Evolutionary conservation across 2,888 invertebrate species (phyloP).

Genomic region (Notodonta ziczac): DNA sequence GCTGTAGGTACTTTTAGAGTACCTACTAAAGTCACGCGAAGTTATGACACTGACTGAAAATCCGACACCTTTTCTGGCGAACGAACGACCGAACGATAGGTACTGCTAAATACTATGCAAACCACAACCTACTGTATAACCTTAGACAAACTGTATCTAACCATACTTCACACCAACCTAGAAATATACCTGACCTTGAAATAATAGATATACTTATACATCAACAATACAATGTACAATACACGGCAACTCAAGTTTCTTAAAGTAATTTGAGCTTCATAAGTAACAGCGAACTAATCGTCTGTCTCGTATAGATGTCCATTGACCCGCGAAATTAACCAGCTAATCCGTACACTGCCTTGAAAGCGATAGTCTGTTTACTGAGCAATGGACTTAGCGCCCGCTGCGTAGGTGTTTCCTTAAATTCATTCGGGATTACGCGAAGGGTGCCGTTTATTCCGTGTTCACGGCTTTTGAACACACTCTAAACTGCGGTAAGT

Average conservation of each 20-base stretch:
- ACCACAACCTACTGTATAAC: no score
- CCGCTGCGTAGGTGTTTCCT: slow-evolving; percentile 21
- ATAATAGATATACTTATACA: no score
- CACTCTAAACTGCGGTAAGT: slow-evolving; percentile 29
- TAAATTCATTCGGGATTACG: slow-evolving; percentile 46
- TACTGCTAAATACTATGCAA: no score
- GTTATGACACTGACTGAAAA: no score
- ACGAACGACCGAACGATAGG: no score
- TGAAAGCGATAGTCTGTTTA: slow-evolving; percentile 65
- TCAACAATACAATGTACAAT: not conserved
- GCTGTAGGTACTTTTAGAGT: no score
- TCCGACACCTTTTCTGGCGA: no score
- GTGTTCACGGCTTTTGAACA: slow-evolving; percentile 38
- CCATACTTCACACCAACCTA: no score
- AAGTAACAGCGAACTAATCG: slow-evolving; percentile 37
- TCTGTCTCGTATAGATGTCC: slow-evolving; percentile 43
- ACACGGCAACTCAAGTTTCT: slow-evolving; percentile 16
- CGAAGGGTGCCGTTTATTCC: slow-evolving; percentile 38
- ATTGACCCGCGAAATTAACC: slow-evolving; percentile 64
- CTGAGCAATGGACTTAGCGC: slow-evolving; percentile 47
- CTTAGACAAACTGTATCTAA: no score
- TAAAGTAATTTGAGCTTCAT: slow-evolving; percentile 37
- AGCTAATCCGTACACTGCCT: slow-evolving; percentile 57
- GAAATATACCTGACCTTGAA: no score
- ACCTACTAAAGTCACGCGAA: no score